phyloP scores from a whole-genome alignment of 2,888 invertebrate species.

The Frankliniella intonsa region DNA sequence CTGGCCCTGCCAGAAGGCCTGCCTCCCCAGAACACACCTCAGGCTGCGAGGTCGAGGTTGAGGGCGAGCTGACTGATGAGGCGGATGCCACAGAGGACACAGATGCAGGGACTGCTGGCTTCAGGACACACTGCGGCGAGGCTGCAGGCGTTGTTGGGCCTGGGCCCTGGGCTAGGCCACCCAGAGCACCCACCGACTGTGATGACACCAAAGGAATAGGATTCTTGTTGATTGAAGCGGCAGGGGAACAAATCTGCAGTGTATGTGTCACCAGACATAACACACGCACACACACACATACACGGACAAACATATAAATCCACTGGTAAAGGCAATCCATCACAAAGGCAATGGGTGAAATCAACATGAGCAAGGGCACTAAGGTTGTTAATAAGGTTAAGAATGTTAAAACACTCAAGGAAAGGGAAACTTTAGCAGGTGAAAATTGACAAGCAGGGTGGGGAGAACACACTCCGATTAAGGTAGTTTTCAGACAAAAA shows the following conservation, averaged over 20 bases:
- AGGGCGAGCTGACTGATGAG: neutral
- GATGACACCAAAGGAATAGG: neutral
- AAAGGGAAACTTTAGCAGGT: neutral
- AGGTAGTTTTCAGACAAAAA: neutral
- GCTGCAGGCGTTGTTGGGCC: conserved; percentile 47
- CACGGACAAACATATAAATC: neutral
- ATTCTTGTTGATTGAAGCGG: conserved; percentile 49
- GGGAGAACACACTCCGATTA: neutral
- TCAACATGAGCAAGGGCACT: neutral
- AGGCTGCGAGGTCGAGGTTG: conserved; percentile 3
- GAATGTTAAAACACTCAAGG: neutral
- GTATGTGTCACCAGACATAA: conserved; percentile 34
- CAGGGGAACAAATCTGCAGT: conserved; percentile 35
- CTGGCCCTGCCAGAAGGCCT: conserved; percentile 27
- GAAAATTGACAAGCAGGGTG: neutral
- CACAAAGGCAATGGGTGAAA: no score
- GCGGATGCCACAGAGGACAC: no score
- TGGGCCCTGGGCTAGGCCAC: conserved; percentile 40
- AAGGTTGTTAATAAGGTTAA: neutral
- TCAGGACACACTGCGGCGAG: conserved; percentile 22
- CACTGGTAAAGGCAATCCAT: neutral
- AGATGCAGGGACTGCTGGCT: neutral
- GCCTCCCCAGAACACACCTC: conserved; percentile 32
- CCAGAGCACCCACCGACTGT: conserved; percentile 32
- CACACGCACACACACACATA: conserved; percentile 17